Evolutionary conservation across 1,140 invertebrate species (phyloP).

Genomic region (Anthonomus grandis): DNA sequence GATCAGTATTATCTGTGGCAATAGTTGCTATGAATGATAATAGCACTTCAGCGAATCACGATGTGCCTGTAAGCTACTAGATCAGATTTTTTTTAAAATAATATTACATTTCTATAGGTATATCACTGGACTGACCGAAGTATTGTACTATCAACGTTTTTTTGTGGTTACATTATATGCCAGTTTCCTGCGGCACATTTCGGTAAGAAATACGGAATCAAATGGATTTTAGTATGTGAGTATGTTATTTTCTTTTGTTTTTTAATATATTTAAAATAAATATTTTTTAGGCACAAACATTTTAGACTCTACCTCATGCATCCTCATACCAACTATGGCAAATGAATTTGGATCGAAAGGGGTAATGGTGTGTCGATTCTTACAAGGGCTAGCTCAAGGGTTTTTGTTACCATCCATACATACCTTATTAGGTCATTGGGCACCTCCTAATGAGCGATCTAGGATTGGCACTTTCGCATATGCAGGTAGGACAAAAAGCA

Average conservation of each 20-base stretch:
- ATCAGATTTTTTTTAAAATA: neutral
- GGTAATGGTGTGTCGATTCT: slow-evolving; percentile 30
- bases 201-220: slow-evolving; percentile 61
- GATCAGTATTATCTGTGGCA: slow-evolving; percentile 31
- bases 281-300: slow-evolving; percentile 10
- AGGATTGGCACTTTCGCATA: slow-evolving; percentile 26
- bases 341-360: slow-evolving; percentile 22
- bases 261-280: neutral
- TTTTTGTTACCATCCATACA: slow-evolving; percentile 19
- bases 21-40: slow-evolving; percentile 38
- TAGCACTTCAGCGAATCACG: neutral
- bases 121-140: slow-evolving; percentile 53
- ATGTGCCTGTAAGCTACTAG: slow-evolving; percentile 5
- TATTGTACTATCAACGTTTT: slow-evolving; percentile 62
- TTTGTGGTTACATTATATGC: slow-evolving; percentile 58
- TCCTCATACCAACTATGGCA: slow-evolving; percentile 26
- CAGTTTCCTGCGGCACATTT: slow-evolving; percentile 66
- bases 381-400: slow-evolving; percentile 28
- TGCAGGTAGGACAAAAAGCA: slow-evolving; percentile 12
- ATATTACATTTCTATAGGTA: slow-evolving; percentile 22
- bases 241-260: neutral
- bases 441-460: slow-evolving; percentile 25
- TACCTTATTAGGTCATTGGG: slow-evolving; percentile 25
- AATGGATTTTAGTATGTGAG: slow-evolving; percentile 57
- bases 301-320: slow-evolving; percentile 25